A percentile compares a stretch with the other conserved stretches of the same genome.
Conservation (phyloP, 2,888 invertebrate genomes). For the Pedicia rivosa region DNA sequence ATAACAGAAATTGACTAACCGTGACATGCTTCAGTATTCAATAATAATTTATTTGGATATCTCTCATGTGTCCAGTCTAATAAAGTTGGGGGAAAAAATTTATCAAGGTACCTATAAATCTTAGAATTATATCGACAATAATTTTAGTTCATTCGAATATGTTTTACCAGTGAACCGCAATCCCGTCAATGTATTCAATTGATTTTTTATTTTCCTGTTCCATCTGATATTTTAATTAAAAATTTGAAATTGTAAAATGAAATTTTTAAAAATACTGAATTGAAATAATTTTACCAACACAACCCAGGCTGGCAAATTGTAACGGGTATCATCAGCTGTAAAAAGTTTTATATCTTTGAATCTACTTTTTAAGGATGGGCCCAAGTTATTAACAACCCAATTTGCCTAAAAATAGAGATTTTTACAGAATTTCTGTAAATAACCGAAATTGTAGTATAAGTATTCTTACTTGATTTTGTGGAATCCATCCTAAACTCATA, state of each 20-base stretch:
- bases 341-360: constrained; percentile 49
- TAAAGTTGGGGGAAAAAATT: no score
- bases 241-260: not conserved
- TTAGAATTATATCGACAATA: no score
- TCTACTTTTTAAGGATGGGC: constrained; percentile 46
- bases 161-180: constrained; percentile 75
- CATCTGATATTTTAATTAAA: constrained; percentile 29
- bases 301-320: constrained; percentile 47
- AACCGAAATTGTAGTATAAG: not conserved
- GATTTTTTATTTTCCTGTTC: constrained; percentile 33
- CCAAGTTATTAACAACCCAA: constrained; percentile 57
- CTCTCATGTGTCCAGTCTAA: no score
- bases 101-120: no score
- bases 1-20: no score
- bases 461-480: constrained; percentile 36
- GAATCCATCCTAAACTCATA: constrained; percentile 63
- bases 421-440: not conserved
- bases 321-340: constrained; percentile 59
- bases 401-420: constrained; percentile 35
- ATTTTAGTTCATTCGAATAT: no score
- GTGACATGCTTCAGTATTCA: no score
- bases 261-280: no score
- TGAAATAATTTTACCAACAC: constrained; percentile 35
- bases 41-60: no score
- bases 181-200: constrained; percentile 49